A percentile compares a stretch with the other conserved stretches of the same genome.
These are phyloP conservation scores for Drosophila leonis DNA, from an alignment of 2,888 invertebrate genomes.

Conservation along the genomic window DNA sequence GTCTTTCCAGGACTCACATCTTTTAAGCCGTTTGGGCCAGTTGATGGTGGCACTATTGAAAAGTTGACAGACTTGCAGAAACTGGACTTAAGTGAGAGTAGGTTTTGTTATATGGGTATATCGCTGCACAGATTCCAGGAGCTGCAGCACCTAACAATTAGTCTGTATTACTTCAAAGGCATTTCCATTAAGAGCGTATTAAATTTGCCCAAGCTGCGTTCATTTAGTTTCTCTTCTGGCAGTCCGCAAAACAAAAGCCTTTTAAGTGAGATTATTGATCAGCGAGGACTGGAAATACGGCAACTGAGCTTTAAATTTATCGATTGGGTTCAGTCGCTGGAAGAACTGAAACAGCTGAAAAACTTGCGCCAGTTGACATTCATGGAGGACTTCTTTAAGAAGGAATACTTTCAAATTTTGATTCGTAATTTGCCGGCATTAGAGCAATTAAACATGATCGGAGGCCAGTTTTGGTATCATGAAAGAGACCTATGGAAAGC, in stretches of 20 bases:
- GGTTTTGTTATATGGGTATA: too few relatives aligned
- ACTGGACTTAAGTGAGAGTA: not conserved
- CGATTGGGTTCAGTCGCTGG: not conserved
- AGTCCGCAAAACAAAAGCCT: too few relatives aligned
- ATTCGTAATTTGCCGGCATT: not conserved
- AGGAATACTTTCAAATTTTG: not conserved
- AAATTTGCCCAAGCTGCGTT: constrained; percentile 1
- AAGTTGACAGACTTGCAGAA: not conserved
- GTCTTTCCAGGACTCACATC: not conserved
- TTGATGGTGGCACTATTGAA: not conserved
- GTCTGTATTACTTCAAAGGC: not conserved
- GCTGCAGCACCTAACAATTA: not conserved
- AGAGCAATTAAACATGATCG: not conserved
- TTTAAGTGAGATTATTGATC: not conserved
- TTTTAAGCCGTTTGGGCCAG: not conserved
- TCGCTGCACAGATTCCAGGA: not conserved
- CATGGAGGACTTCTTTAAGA: not conserved
- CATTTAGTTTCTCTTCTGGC: not conserved
- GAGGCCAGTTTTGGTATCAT: not conserved
- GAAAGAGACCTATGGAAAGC: constrained; percentile 2
- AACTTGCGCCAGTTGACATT: constrained; percentile 1
- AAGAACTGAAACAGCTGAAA: not conserved
- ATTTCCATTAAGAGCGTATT: not conserved
- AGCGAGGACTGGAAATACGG: not conserved
- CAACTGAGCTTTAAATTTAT: not conserved